These are phyloP conservation scores for Cephus nigrinus DNA, from an alignment of 2,888 invertebrate genomes.

Conservation along the genomic window DNA sequence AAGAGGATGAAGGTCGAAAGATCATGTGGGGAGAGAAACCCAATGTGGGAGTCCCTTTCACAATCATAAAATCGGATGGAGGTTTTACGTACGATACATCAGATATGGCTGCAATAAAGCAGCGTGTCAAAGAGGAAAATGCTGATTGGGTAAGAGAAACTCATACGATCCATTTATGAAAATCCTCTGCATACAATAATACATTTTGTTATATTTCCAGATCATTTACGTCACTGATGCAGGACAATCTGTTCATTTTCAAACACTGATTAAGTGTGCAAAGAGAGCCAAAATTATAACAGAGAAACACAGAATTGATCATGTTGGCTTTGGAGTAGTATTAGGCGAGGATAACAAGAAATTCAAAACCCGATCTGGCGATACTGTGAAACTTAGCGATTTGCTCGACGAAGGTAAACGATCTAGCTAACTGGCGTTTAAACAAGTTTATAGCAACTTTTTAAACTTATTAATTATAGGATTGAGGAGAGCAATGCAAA, in stretches of 20 bases:
- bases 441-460: neutral
- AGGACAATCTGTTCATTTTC: conserved; percentile 86
- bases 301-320: conserved; percentile 78
- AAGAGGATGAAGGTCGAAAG: conserved; percentile 84
- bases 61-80: conserved; percentile 96
- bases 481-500: conserved; percentile 81
- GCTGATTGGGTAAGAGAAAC: conserved; percentile 78
- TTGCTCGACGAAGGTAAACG: conserved; percentile 85
- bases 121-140: conserved; percentile 85
- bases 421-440: neutral
- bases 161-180: neutral
- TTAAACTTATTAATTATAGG: conserved; percentile 60
- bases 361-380: conserved; percentile 98
- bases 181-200: neutral
- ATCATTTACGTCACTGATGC: conserved; percentile 83
- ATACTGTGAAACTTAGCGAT: conserved; percentile 88
- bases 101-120: conserved; percentile 92
- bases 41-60: conserved; percentile 84
- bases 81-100: conserved; percentile 98
- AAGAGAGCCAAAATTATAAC: conserved; percentile 80
- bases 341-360: conserved; percentile 99
- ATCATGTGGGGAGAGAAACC: conserved; percentile 83
- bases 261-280: conserved; percentile 83
- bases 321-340: conserved; percentile 96
- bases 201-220: conserved; percentile 34